Evolutionary conservation across 2,113 vertebrate species (phyloP), one percentile per base, ranked within the genome.

Genomic region (Corythoichthys intestinalis): DNA sequence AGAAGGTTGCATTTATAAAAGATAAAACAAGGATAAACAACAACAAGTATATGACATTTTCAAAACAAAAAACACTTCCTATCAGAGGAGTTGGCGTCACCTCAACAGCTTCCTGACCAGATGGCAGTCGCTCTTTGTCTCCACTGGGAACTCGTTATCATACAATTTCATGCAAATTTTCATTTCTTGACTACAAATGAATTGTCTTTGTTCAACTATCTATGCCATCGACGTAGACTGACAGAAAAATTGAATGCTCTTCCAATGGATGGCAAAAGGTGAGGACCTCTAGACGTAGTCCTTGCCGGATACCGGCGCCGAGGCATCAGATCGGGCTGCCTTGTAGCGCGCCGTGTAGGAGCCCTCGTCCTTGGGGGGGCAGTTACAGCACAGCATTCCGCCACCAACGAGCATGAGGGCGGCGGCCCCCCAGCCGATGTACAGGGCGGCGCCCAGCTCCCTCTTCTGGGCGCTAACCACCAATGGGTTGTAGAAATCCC

Each of bases 391-490:
- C 54, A 93, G 89, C 77, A 93, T 64, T n/a, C 53, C 89, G 0
- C 92, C 92, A 65, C 90, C 92, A 0, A 93, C 89, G 53, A 93
- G 70, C 83, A 93, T 71, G 64, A 93, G 74, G 14, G 86, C 92
- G 1, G 81, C 47, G 0, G 91, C 85, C 0, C 83, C 92, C 92
- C 91, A 93, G 1, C 92, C 92, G 7, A 93, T 91, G 84, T 89
- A 93, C 4, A 93, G 83, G 0, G 90, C 65, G 0, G 92, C 91
- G 0, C 92, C 92, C 61, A 93, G 49, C 77, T 93, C 92, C 44
- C 80, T 86, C 86, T 92, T 92, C 83, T 91, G 89, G 44, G 85
- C 71, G 0, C 28, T 17, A 53, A 67, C 0, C 60, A 87, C 0
- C 15, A 93, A 0, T 0, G 91, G 91, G 83, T 76, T 93, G 88